phyloP scores from a whole-genome alignment of 2,888 invertebrate species.

The Drepanosiphum platanoidis region DNA sequence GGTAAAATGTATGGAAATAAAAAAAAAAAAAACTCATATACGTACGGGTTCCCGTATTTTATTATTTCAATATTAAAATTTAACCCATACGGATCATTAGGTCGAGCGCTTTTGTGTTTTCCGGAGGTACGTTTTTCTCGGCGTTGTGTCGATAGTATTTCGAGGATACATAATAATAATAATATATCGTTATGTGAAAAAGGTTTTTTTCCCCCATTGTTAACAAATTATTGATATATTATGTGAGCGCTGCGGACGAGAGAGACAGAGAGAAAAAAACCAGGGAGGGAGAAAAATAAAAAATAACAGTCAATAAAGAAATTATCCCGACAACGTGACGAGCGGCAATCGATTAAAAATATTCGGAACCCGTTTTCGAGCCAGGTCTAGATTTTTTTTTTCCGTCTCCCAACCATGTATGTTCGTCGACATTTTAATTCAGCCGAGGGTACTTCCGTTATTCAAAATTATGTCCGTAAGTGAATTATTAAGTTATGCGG shows the following conservation, averaged over 20 bases:
- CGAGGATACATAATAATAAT: not conserved
- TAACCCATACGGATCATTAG: slow-evolving; percentile 45
- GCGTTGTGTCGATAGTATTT: slow-evolving; percentile 19
- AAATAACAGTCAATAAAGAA: not conserved
- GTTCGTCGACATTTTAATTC: slow-evolving; percentile 36
- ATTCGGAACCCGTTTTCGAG: not conserved
- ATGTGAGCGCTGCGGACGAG: not conserved
- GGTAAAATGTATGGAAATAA: not conserved
- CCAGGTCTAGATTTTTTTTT: not conserved
- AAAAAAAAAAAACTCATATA: not conserved
- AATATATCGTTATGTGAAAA: slow-evolving; percentile 9
- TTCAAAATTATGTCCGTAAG: slow-evolving; percentile 34
- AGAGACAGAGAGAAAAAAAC: not conserved
- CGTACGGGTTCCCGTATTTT: not conserved
- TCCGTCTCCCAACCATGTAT: slow-evolving; percentile 7
- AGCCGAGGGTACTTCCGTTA: slow-evolving; percentile 31
- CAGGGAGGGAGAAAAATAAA: not conserved
- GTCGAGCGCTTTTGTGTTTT: slow-evolving; percentile 37
- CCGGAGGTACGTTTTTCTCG: slow-evolving; percentile 38
- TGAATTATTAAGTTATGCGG: slow-evolving; percentile 31
- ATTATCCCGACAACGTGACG: not conserved
- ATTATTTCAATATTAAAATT: slow-evolving; percentile 46
- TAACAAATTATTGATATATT: slow-evolving; percentile 32
- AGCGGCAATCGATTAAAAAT: slow-evolving; percentile 2
- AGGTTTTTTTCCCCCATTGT: slow-evolving; percentile 29